Evolutionary conservation across 1,140 invertebrate species (phyloP), one percentile per base, ranked within the genome.

Genomic region (Lysiphlebus fabarum): DNA sequence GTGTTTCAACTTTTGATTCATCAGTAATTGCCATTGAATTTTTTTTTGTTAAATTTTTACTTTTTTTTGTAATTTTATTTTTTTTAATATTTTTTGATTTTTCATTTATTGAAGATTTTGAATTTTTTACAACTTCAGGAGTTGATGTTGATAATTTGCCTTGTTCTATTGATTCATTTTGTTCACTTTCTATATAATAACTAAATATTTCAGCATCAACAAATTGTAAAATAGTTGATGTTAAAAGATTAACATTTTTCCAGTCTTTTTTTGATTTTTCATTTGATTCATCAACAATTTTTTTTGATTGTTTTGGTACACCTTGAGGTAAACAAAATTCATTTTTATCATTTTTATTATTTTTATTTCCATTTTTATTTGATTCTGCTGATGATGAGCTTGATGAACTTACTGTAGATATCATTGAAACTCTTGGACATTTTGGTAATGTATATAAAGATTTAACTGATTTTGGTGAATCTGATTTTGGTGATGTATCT

Each of bases 331-430:
- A 42, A 1, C 68, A 53, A 47, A 79, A 77, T 7, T 68, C 60
- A 3, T 43, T 51, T 1, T 50, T 64, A 6, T 70, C 65, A n/a
- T n/a, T n/a, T 7, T 68, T 60, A 2, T 43, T 51, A 1, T 50
- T 64, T 6, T 70, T 65, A 53, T 69, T 70, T 1, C 14, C 26
- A 0, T 65, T 42, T 47, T 71, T 75, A 6, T 71, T 26, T 0
- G 76, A 76, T 62, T 65, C 33, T 67, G 69, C 73, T 0, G 76
- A 78, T 4, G 57, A 67, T 0, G 70, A 70, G 55, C 75, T 77
- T 11, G 74, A 70, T 6, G 75, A 73, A 45, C 77, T 79, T 0
- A 70, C 57, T 0, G 66, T 67, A 0, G 77, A 79, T 17, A 71
- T 62, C 0, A 76, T 54, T 0, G 77, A 79, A 0, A 73, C 40